Percentiles rank a stretch among this genome's conserved stretches.
Conservation (phyloP, 2,888 invertebrate species). For the Aspidiotus rigidus region DNA sequence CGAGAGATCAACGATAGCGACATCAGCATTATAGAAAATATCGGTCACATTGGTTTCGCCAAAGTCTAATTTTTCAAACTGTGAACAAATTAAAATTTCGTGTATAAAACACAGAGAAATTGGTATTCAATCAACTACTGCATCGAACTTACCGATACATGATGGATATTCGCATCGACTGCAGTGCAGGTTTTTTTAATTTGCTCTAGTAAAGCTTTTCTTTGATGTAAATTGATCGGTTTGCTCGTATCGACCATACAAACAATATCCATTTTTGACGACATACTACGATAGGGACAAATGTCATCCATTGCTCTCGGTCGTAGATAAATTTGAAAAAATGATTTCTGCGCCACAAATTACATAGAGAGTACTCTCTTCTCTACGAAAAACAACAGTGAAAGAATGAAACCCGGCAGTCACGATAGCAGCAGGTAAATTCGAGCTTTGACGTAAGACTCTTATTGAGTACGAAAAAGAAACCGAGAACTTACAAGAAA, state of each 20-base stretch:
- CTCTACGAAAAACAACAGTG: too few relatives aligned
- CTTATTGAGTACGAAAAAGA: too few relatives aligned
- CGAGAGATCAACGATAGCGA: slow-evolving; percentile 89
- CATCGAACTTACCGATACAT: slow-evolving; percentile 59
- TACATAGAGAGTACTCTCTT: too few relatives aligned
- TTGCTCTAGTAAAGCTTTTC: slow-evolving; percentile 75
- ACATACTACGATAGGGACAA: too few relatives aligned
- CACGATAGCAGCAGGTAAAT: too few relatives aligned
- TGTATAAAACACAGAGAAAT: background rate
- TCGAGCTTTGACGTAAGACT: too few relatives aligned
- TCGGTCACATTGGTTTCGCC: slow-evolving; percentile 92
- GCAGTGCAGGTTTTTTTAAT: slow-evolving; percentile 67
- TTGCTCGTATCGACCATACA: slow-evolving; percentile 75
- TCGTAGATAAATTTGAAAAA: too few relatives aligned
- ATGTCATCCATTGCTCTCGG: too few relatives aligned
- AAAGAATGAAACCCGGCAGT: too few relatives aligned
- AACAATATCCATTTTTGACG: slow-evolving; percentile 65
- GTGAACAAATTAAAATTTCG: slow-evolving; percentile 36
- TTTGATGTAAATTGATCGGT: slow-evolving; percentile 59
- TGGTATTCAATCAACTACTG: background rate
- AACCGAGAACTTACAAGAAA: too few relatives aligned
- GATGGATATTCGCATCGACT: slow-evolving; percentile 70
- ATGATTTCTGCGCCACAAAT: too few relatives aligned
- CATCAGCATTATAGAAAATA: slow-evolving; percentile 96
- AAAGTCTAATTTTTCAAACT: slow-evolving; percentile 96